Percentiles rank a stretch among this genome's conserved stretches.
Conservation (phyloP, 2,113 vertebrate genomes). For the Pygoscelis adeliae region DNA sequence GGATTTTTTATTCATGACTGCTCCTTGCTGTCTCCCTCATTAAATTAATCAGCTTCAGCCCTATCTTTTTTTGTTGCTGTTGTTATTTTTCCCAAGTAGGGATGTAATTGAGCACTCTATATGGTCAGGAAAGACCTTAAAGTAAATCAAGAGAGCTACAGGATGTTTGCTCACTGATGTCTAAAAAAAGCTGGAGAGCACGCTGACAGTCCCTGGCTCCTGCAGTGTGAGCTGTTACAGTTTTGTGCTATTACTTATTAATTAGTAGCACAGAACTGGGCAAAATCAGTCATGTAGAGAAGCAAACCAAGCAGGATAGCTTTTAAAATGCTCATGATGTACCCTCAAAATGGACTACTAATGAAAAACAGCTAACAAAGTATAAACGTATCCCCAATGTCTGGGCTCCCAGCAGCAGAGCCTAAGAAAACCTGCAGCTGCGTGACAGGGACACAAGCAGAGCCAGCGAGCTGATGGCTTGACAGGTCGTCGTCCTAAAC, state of each 20-base stretch:
- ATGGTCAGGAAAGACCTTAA: not conserved
- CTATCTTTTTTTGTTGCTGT: not conserved
- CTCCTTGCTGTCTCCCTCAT: not conserved
- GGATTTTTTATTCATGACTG: not conserved
- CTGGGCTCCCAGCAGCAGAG: not conserved
- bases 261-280: not conserved
- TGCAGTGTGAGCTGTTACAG: not conserved
- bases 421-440: not conserved
- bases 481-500: not conserved
- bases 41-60: not conserved
- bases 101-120: not conserved
- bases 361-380: not conserved
- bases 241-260: not conserved
- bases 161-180: not conserved
- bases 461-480: not conserved
- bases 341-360: not conserved
- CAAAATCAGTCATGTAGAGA: not conserved
- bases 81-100: not conserved
- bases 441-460: not conserved
- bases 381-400: fast-evolving
- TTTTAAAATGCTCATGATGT: not conserved
- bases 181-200: not conserved
- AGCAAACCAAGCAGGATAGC: not conserved
- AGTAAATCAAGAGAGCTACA: not conserved
- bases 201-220: not conserved